Base-by-base conservation (phyloP, 2,113 vertebrate species). In the Mesembrinibis cayennensis region DNA sequence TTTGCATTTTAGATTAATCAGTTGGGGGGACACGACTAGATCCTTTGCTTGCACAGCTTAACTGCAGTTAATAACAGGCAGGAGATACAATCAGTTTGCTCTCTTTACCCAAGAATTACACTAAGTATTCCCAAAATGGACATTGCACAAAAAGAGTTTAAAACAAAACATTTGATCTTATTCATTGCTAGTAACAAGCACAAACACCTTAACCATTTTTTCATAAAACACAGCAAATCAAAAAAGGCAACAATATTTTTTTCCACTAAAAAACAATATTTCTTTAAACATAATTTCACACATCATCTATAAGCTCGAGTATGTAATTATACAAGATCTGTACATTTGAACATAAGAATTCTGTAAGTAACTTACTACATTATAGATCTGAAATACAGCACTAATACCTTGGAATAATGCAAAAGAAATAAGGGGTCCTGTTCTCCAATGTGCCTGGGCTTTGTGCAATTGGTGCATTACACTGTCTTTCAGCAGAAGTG, bases 141-240 rank as follows among this genome's bases (percentile, higher is more conserved):
- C 59, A 61, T 44, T 62, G 76, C 47, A 76, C 38, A 93, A 50
- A 59, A 81, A 29, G 38, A 65, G 29, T 32, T 88, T 89, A 73
- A 83, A 83, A 2, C 16, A 49, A 95, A 84, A 71, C 45, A 70
- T 40, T 79, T 20, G 85, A 29, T 71, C 83, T 80, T 27, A 72
- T 11, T 86, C 36, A 89, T 71, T 65, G 38, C n/a, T 55, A 79
- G n/a, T 36, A 95, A 90, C n/a, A 74, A 94, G 11, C 32, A 85
- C 21, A 88, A 93, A 80, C 50, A 59, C 15, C 19, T 71, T 74
- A 83, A 62, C 1, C 34, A 34, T 16, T 72, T 45, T 52, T 92
- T 69, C 45, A 42, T 25, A 87, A 89, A 93, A 61, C 30, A 80
- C 2, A 29, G 32, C 13, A 53, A 78, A 62, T 63, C 21, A 67